These are phyloP conservation scores for Pterocles burchelli DNA, from an alignment of 2,113 vertebrate genomes.

Conservation along the genomic window DNA sequence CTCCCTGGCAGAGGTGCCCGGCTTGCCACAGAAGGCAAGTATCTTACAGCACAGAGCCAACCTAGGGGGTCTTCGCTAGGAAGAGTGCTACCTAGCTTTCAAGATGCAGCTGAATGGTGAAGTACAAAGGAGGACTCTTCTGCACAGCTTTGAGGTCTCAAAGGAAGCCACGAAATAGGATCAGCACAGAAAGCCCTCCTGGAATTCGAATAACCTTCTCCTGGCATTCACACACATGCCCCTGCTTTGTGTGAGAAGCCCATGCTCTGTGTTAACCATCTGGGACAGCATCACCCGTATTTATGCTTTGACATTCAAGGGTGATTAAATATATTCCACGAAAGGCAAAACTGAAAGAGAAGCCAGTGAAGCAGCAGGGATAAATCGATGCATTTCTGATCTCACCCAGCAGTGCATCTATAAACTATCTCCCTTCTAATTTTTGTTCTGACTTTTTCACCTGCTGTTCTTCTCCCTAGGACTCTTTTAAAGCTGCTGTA, in stretches of 20 bases:
- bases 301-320: slow-evolving; percentile 12
- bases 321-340: slow-evolving; percentile 14
- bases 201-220: background rate
- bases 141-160: background rate
- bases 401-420: background rate
- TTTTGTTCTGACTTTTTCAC: slow-evolving; percentile 22
- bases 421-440: background rate
- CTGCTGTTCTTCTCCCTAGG: background rate
- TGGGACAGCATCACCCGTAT: background rate
- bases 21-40: background rate
- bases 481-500: background rate
- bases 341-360: slow-evolving; percentile 8
- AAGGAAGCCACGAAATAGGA: background rate
- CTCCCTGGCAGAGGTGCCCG: background rate
- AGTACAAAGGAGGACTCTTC: background rate
- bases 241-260: slow-evolving; percentile 22
- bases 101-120: background rate
- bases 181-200: background rate
- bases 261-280: background rate
- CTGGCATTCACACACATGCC: background rate
- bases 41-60: background rate
- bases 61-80: background rate
- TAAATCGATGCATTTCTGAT: slow-evolving; percentile 28
- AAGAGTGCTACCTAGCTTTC: background rate
- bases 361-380: slow-evolving; percentile 5